Percentiles rank a stretch among this genome's conserved stretches.
These are phyloP conservation scores for Aphrophora alni DNA, from an alignment of 2,888 invertebrate genomes.

Conservation along the genomic window DNA sequence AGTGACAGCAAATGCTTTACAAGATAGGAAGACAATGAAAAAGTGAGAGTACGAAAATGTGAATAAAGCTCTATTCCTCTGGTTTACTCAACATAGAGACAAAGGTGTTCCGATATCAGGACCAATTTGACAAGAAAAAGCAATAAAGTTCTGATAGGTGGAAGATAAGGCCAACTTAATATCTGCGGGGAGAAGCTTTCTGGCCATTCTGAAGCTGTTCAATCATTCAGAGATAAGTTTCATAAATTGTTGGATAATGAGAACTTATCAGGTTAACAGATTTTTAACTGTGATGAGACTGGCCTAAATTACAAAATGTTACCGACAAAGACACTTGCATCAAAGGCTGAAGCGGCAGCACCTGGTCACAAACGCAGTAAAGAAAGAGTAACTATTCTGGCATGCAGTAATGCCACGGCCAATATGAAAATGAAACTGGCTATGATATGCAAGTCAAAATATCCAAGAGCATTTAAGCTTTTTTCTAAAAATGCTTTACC, in stretches of 20 bases:
- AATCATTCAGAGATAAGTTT: conserved; percentile 14
- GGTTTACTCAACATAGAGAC: too few species aligned
- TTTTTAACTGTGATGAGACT: conserved; percentile 40
- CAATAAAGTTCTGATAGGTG: conserved; percentile 27
- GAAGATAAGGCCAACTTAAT: conserved; percentile 34
- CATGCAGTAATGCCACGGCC: conserved; percentile 29
- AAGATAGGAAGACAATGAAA: conserved; percentile 10
- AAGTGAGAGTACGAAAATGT: conserved; percentile 32
- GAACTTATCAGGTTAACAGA: conserved; percentile 23
- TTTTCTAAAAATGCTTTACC: conserved; percentile 12
- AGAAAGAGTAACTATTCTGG: conserved; percentile 23
- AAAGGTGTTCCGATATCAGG: conserved; percentile 27
- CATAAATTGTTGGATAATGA: conserved; percentile 13
- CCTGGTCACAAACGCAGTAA: conserved; percentile 24
- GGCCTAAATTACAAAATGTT: conserved; percentile 41
- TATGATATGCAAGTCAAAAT: conserved; percentile 10
- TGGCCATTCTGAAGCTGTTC: conserved; percentile 23
- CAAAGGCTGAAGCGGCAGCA: conserved; percentile 28
- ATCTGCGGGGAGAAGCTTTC: conserved; percentile 31
- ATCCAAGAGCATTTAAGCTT: conserved; percentile 27
- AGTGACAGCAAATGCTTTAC: conserved; percentile 19
- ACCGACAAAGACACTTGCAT: conserved; percentile 34
- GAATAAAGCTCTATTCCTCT: conserved; percentile 26
- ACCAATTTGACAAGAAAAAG: conserved; percentile 19
- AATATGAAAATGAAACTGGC: conserved; percentile 33